Evolutionary conservation across 2,888 invertebrate genomes (phyloP).

Genomic region (Nomada hirtipes): DNA sequence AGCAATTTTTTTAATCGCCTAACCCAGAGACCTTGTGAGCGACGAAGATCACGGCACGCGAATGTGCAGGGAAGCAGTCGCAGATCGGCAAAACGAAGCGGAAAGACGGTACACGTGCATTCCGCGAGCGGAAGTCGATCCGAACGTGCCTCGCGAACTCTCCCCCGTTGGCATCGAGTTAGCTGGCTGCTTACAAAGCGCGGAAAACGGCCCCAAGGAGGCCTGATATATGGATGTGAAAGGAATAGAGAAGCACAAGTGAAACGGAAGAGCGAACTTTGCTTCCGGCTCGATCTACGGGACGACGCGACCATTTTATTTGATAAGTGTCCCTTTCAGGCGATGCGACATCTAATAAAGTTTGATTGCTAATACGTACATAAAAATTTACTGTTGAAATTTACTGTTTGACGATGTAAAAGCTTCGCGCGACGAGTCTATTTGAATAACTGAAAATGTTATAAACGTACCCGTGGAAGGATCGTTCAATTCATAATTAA

Average conservation of each 20-base stretch:
- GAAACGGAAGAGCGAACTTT: conserved; percentile 45
- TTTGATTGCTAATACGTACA: not conserved
- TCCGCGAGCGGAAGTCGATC: conserved; percentile 53
- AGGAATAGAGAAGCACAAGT: conserved; percentile 46
- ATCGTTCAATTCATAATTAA: too few species aligned
- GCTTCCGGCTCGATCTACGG: conserved; percentile 47
- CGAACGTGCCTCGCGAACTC: conserved; percentile 55
- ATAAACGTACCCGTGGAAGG: too few species aligned
- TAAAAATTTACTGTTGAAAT: not conserved
- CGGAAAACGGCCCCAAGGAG: conserved; percentile 37
- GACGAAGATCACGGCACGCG: not conserved
- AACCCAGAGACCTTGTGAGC: too few species aligned
- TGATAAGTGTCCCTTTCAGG: conserved; percentile 37
- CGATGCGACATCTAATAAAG: conserved; percentile 1
- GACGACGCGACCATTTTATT: conserved; percentile 56
- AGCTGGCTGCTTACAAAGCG: conserved; percentile 40
- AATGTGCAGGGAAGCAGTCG: not conserved
- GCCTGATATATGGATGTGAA: conserved; percentile 26
- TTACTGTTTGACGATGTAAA: not conserved
- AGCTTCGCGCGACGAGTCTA: not conserved
- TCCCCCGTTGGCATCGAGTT: conserved; percentile 36
- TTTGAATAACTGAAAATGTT: too few species aligned
- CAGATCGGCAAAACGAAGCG: conserved; percentile 10
- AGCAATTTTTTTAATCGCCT: too few species aligned
- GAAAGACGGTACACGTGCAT: conserved; percentile 56